Percentiles rank a stretch among this genome's conserved stretches.
Evolutionary conservation across 2,888 invertebrate genomes (phyloP).

Genomic region (Morinoia aosen): DNA sequence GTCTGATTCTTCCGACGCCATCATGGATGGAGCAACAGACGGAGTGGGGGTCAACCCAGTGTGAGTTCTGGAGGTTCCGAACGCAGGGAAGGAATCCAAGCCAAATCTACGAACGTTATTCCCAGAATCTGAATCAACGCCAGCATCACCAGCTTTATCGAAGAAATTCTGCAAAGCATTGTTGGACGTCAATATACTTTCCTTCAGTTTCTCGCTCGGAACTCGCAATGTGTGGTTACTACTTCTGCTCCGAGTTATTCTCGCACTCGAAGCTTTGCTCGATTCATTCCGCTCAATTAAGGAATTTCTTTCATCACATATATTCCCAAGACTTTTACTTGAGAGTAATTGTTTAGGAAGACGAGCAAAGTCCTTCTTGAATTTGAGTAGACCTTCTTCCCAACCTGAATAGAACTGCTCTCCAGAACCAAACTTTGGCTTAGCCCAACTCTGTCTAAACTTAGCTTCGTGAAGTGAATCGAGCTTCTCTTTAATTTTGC

Average conservation of each 20-base stretch:
- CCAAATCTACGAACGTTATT: slow-evolving; percentile 56
- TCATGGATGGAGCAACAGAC: slow-evolving; percentile 66
- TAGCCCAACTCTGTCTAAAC: slow-evolving; percentile 63
- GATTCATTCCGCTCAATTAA: not conserved
- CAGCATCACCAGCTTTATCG: slow-evolving; percentile 62
- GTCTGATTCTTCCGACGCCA: slow-evolving; percentile 66
- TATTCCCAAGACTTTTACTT: slow-evolving; percentile 53
- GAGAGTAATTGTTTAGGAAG: slow-evolving; percentile 62
- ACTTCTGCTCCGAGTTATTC: slow-evolving; percentile 63
- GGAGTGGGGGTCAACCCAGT: slow-evolving; percentile 67
- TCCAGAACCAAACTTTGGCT: slow-evolving; percentile 63
- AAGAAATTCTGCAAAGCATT: slow-evolving; percentile 64
- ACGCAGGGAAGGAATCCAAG: slow-evolving; percentile 62
- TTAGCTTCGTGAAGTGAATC: slow-evolving; percentile 60
- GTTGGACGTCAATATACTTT: not conserved
- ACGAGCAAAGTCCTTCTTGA: slow-evolving; percentile 61
- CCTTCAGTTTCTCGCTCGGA: not conserved
- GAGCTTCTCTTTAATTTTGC: slow-evolving; percentile 62
- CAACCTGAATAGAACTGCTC: slow-evolving; percentile 65
- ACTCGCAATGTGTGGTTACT: slow-evolving; percentile 54
- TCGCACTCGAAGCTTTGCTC: slow-evolving; percentile 53
- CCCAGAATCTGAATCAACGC: slow-evolving; percentile 47
- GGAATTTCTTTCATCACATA: slow-evolving; percentile 54
- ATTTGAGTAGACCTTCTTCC: slow-evolving; percentile 66
- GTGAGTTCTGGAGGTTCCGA: slow-evolving; percentile 59